These are phyloP conservation scores for Kradibia gibbosae DNA, from an alignment of 1,140 invertebrate species.

Conservation along the genomic window DNA sequence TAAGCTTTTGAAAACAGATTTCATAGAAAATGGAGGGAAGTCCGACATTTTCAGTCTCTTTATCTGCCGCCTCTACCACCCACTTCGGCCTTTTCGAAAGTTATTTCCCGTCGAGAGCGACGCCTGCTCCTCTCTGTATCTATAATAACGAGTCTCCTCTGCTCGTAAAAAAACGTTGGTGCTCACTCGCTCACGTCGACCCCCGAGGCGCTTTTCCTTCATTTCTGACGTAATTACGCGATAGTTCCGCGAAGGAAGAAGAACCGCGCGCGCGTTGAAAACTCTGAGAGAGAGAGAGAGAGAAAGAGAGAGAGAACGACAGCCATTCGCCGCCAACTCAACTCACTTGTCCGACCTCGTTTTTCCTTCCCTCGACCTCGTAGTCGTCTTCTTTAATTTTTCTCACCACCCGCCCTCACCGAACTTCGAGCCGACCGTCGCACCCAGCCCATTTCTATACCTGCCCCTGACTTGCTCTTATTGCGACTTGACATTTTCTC, in stretches of 20 bases:
- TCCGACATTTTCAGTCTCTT: slow-evolving; percentile 33
- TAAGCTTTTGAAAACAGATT: slow-evolving; percentile 36
- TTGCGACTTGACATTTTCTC: slow-evolving; percentile 1
- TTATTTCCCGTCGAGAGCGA: slow-evolving; percentile 44
- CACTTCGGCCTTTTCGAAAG: slow-evolving; percentile 39
- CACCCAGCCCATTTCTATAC: not conserved
- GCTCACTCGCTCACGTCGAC: slow-evolving; percentile 1
- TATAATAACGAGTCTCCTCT: slow-evolving; percentile 48
- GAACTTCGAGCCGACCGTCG: too few relatives aligned
- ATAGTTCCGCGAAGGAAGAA: slow-evolving; percentile 53
- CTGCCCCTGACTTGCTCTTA: too few relatives aligned
- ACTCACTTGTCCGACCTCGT: slow-evolving; percentile 35
- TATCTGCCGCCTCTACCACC: slow-evolving; percentile 6
- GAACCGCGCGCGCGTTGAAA: slow-evolving; percentile 44
- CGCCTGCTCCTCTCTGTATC: slow-evolving; percentile 38
- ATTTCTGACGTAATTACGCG: slow-evolving; percentile 62
- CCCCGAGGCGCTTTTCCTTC: slow-evolving; percentile 60
- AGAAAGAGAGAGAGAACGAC: too few relatives aligned
- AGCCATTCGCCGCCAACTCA: slow-evolving; percentile 44
- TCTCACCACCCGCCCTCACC: not conserved
- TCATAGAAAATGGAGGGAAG: slow-evolving; percentile 29
- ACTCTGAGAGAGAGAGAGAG: slow-evolving; percentile 48
- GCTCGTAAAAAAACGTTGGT: slow-evolving; percentile 33
- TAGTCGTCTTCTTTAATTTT: slow-evolving; percentile 22
- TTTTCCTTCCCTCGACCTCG: slow-evolving; percentile 1